Base-by-base conservation (phyloP, 2,113 vertebrate species). In the Nothobranchius kuhntae region DNA sequence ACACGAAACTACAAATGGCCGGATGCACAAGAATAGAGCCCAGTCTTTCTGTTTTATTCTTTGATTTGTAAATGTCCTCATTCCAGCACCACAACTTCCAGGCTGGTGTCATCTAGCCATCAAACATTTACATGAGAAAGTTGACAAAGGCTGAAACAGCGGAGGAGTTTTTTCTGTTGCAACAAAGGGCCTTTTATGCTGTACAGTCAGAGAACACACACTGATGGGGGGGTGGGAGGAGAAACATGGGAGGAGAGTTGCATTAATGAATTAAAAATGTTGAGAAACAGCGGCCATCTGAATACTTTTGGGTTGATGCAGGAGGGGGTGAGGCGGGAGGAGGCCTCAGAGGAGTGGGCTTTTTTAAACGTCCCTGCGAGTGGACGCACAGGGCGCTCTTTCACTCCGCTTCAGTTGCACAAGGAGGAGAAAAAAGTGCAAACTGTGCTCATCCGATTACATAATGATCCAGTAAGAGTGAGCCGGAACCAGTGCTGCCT, bases 181-280 rank as follows among this genome's bases (percentile, higher is more conserved):
- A 91, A 93, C 92, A 93, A 93, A 90, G 90, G 80, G 55, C 80
- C 85, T 85, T 93, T 92, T 90, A 91, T 65, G 74, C 47, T 1
- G 76, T 87, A 89, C 84, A 88, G 86, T 89, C 38, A 36, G 77
- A 65, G 81, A 82, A 80, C 30, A 55, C 73, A 62, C 55, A 48
- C 47, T 48, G 81, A 54, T 75, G 71, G 82, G 77, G 71, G 83
- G 84, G 86, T 77, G 52, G 83, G 79, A 88, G 85, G 85, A 73
- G 81, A 79, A 67, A 73, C 77, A 40, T 85, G 88, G 86, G 91
- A 82, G 88, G 86, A 80, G 87, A 88, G 82, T 72, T 77, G 91
- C 90, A 91, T 92, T 90, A 90, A 92, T 92, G 87, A 92, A 92
- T 91, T 88, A 91, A 90, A 90, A 91, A 86, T 88, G 85, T 89